A percentile compares a stretch with the other conserved stretches of the same genome.
Conservation (phyloP, 2,888 invertebrate species). For the Anodontia alba region DNA sequence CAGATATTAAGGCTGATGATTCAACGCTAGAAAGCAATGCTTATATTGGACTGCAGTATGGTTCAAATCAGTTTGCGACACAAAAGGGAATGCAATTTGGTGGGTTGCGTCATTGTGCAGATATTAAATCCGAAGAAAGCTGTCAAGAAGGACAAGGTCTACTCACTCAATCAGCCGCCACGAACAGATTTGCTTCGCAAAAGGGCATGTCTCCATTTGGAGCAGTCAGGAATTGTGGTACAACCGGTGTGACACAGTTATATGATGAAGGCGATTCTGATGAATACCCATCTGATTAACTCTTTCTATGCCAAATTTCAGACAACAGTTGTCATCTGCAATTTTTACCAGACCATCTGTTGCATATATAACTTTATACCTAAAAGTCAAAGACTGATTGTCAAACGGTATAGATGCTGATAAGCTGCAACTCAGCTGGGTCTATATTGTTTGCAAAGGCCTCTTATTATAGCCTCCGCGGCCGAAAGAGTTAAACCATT, state of each 20-base stretch:
- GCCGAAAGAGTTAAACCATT: too few relatives aligned
- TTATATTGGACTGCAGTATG: conserved; percentile 31
- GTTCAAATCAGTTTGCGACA: conserved; percentile 46
- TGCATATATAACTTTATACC: too few relatives aligned
- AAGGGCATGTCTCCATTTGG: conserved; percentile 57
- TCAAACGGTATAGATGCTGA: too few relatives aligned
- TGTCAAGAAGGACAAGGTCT: conserved; percentile 39
- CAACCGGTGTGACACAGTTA: conserved; percentile 42
- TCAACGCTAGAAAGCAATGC: conserved; percentile 32
- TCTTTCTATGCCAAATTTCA: too few relatives aligned
- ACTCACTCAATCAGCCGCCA: conserved; percentile 41
- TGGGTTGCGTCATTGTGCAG: conserved; percentile 49
- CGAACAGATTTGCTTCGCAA: conserved; percentile 54
- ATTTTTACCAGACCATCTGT: too few relatives aligned
- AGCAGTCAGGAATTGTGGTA: conserved; percentile 60
- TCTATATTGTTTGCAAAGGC: too few relatives aligned
- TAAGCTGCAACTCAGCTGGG: too few relatives aligned
- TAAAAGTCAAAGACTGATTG: too few relatives aligned
- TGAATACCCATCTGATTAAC: conserved; percentile 58
- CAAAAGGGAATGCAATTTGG: conserved; percentile 54
- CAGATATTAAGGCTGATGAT: conserved; percentile 39
- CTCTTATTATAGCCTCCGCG: too few relatives aligned
- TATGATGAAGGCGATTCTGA: conserved; percentile 58
- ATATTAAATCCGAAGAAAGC: conserved; percentile 45
- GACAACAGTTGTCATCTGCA: too few relatives aligned